These are phyloP conservation scores for Zosterops lateralis DNA, from an alignment of 2,113 vertebrate species.

Conservation along the genomic window DNA sequence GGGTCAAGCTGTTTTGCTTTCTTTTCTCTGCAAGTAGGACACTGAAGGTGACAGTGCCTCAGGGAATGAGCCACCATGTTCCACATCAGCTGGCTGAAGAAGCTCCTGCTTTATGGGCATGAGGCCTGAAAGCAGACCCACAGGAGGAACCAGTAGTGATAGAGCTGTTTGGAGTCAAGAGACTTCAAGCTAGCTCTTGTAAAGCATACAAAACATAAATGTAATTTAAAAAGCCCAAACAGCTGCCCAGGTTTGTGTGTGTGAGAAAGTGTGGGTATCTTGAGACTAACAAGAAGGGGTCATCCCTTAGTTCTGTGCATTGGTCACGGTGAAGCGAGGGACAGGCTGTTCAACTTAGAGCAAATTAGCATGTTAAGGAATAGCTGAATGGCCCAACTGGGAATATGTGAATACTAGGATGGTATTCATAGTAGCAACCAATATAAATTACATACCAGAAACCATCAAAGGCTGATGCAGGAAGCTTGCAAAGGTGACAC, in stretches of 20 bases:
- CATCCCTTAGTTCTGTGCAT: not conserved
- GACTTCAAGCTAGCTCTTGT: not conserved
- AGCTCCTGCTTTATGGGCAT: not conserved
- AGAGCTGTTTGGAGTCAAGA: not conserved
- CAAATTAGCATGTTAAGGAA: not conserved
- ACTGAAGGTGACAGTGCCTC: not conserved
- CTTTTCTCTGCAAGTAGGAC: not conserved
- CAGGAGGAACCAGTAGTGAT: not conserved
- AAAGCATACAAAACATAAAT: not conserved
- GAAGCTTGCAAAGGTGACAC: not conserved
- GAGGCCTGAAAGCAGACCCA: not conserved
- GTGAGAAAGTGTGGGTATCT: not conserved
- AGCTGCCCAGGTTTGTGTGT: not conserved
- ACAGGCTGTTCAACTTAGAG: not conserved
- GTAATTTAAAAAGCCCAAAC: not conserved
- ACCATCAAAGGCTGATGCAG: not conserved
- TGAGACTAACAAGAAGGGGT: not conserved
- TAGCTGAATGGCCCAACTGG: accelerated
- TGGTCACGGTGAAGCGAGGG: not conserved
- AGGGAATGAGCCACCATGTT: not conserved
- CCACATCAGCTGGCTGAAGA: not conserved
- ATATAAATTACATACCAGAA: not conserved
- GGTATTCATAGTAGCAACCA: not conserved
- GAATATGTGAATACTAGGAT: not conserved
- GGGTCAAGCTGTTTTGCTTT: not conserved